Conservation (phyloP, 1,140 invertebrate species). For the Drosophila varians region DNA sequence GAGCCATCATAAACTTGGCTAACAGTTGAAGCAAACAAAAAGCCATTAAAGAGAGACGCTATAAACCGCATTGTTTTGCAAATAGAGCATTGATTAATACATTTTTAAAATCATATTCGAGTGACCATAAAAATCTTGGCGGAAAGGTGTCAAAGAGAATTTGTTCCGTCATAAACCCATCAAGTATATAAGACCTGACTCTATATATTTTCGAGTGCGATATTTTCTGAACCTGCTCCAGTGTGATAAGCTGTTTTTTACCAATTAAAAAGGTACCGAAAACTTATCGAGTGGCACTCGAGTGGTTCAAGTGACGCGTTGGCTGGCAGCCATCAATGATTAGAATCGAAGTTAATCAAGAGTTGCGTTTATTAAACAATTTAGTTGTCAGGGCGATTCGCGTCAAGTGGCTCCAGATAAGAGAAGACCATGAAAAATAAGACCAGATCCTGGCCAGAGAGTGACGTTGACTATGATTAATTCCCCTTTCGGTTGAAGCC, state of each 20-base stretch:
- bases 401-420: slow-evolving; percentile 30
- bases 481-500: slow-evolving; percentile 18
- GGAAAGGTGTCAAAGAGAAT: slow-evolving; percentile 29
- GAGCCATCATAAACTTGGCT: slow-evolving; percentile 5
- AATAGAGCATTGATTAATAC: slow-evolving; percentile 31
- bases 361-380: slow-evolving; percentile 66
- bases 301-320: slow-evolving; percentile 48
- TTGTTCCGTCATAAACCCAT: slow-evolving; percentile 51
- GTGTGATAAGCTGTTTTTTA: slow-evolving; percentile 7
- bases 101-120: slow-evolving; percentile 51
- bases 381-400: slow-evolving; percentile 46
- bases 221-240: slow-evolving; percentile 6
- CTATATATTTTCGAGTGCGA: slow-evolving; percentile 8
- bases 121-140: slow-evolving; percentile 44
- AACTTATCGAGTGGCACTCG: slow-evolving; percentile 46
- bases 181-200: slow-evolving; percentile 4
- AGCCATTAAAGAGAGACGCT: neutral
- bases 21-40: slow-evolving; percentile 10
- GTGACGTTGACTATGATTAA: slow-evolving; percentile 50
- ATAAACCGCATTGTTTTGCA: slow-evolving; percentile 2
- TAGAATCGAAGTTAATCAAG: slow-evolving; percentile 36
- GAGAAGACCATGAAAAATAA: slow-evolving; percentile 35
- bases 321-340: slow-evolving; percentile 35
- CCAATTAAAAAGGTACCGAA: slow-evolving; percentile 28
- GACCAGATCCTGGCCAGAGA: slow-evolving; percentile 43